Percentiles rank a stretch among this genome's conserved stretches.
These are phyloP conservation scores for Erithacus rubecula DNA, from an alignment of 2,797 vertebrate genomes.

Conservation along the genomic window DNA sequence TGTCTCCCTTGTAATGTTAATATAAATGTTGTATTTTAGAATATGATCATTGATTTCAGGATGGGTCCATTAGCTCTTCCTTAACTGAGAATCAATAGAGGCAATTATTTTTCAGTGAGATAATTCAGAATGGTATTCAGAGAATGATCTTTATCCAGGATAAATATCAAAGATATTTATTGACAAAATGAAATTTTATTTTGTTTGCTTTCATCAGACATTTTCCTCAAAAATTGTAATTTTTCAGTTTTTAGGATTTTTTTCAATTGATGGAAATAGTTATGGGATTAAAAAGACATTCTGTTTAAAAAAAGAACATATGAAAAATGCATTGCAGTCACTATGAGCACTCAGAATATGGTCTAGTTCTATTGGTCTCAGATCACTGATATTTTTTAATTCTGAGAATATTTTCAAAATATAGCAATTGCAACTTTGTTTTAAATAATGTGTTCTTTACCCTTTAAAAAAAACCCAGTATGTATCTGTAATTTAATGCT, in stretches of 20 bases:
- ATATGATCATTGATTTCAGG: background rate
- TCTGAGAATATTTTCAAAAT: background rate
- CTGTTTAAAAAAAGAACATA: too few relatives aligned
- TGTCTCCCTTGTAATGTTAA: background rate
- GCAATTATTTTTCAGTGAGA: background rate
- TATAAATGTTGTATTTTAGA: background rate
- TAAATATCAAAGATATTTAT: background rate
- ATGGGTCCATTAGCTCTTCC: background rate
- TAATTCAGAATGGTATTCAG: background rate
- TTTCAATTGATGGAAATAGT: background rate
- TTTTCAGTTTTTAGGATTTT: background rate
- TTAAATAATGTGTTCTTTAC: background rate
- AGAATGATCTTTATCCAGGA: background rate
- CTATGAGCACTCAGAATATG: background rate
- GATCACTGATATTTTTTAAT: background rate
- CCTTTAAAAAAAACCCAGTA: background rate
- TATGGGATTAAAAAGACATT: accelerated
- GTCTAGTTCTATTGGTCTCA: background rate
- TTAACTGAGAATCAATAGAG: background rate
- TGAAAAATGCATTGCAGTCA: background rate
- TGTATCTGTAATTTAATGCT: background rate
- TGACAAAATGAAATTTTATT: background rate
- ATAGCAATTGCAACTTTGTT: background rate
- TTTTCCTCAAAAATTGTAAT: background rate
- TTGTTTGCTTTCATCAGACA: background rate